Evolutionary conservation across 2,888 invertebrate species (phyloP).

Genomic region (Camponotus fellah): DNA sequence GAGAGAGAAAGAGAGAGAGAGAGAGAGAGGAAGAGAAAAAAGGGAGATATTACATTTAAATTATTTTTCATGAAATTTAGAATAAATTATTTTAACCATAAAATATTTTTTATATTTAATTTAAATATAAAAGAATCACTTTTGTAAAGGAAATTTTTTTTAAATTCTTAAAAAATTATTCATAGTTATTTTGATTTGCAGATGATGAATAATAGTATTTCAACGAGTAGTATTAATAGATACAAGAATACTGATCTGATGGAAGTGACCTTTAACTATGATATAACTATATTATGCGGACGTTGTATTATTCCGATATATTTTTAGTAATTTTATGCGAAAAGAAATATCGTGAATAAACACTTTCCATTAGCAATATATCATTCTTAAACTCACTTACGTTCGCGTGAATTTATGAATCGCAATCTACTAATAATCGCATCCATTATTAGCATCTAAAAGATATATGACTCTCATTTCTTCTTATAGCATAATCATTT

Average conservation of each 20-base stretch:
- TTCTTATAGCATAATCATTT: conserved; percentile 13
- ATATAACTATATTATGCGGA: background rate
- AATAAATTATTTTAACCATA: background rate
- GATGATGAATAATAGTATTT: background rate
- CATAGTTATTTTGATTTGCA: background rate
- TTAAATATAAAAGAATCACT: background rate
- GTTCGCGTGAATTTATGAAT: background rate
- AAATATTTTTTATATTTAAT: conserved; percentile 3
- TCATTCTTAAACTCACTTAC: background rate
- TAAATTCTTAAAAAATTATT: background rate
- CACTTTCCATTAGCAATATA: background rate
- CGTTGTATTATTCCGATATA: background rate
- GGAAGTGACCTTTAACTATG: background rate
- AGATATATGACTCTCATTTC: background rate
- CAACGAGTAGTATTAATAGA: background rate
- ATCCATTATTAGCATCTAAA: background rate
- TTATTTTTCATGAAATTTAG: background rate
- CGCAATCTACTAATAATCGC: background rate
- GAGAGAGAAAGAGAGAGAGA: background rate
- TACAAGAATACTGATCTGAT: background rate
- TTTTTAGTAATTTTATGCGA: background rate
- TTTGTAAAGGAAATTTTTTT: background rate
- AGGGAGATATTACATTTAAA: background rate
- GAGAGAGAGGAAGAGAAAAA: too few species aligned
- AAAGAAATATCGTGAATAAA: background rate